phyloP scores from a whole-genome alignment of 2,888 invertebrate genomes.

The Rhodophaea formosa region DNA sequence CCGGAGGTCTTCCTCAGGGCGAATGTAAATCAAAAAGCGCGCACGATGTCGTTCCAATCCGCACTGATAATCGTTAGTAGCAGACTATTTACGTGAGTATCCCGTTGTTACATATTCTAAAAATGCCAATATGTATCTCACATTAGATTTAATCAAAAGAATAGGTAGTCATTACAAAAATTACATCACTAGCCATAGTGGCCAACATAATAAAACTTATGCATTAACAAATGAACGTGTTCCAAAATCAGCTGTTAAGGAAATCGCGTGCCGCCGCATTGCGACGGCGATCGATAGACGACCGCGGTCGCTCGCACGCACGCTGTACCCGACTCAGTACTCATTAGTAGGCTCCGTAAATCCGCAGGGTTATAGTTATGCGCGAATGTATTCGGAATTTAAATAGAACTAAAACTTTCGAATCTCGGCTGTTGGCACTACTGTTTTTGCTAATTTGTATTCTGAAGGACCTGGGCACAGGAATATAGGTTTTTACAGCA shows the following conservation, averaged over 20 bases:
- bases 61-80: too few species aligned
- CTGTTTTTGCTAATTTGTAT: conserved; percentile 7
- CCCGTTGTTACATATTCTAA: too few species aligned
- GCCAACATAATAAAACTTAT: conserved; percentile 23
- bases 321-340: conserved; percentile 33
- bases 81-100: too few species aligned
- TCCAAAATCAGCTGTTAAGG: conserved; percentile 53
- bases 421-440: neutral
- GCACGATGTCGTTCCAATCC: too few species aligned
- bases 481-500: neutral
- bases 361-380: conserved; percentile 38
- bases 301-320: conserved; percentile 54
- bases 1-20: too few species aligned
- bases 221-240: conserved; percentile 32
- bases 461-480: neutral
- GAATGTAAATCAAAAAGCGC: too few species aligned
- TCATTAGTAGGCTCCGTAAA: conserved; percentile 34
- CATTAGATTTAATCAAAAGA: neutral
- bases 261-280: conserved; percentile 55
- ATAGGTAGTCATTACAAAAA: neutral
- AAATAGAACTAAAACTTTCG: conserved; percentile 17
- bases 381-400: conserved; percentile 28
- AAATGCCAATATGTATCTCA: too few species aligned
- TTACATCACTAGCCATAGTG: neutral
- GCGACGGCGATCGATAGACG: conserved; percentile 58